These are phyloP conservation scores for Coreius guichenoti DNA, from an alignment of 2,797 vertebrate species.

Conservation along the genomic window DNA sequence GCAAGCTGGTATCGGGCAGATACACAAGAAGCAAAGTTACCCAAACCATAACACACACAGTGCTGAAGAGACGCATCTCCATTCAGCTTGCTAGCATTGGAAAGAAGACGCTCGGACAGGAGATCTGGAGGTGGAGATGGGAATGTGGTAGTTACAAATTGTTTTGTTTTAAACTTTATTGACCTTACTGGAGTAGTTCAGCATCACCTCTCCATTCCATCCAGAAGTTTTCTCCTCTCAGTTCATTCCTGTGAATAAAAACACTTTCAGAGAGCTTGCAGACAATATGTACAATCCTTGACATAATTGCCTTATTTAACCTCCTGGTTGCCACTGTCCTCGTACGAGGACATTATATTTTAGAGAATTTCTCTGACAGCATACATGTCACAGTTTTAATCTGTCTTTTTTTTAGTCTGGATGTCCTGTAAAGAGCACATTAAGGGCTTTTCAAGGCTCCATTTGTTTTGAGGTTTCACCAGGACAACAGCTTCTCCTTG, in stretches of 20 bases:
- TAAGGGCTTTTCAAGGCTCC: too few species aligned
- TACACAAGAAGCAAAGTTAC: slow-evolving; percentile 84
- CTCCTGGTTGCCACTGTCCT: too few species aligned
- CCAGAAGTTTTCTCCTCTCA: slow-evolving; percentile 83
- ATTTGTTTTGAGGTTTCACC: too few species aligned
- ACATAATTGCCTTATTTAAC: neutral
- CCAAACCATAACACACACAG: slow-evolving; percentile 91
- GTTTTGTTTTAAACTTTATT: neutral
- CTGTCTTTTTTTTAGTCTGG: too few species aligned
- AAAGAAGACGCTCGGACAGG: neutral
- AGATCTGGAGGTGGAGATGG: slow-evolving; percentile 40
- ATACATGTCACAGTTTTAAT: too few species aligned
- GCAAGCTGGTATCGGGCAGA: slow-evolving; percentile 86
- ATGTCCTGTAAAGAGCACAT: too few species aligned
- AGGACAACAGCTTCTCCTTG: too few species aligned
- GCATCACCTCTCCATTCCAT: slow-evolving; percentile 76
- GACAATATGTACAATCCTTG: neutral
- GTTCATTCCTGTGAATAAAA: slow-evolving; percentile 76
- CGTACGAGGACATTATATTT: too few species aligned
- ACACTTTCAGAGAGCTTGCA: neutral
- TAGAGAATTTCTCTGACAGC: too few species aligned
- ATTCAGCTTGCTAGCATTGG: slow-evolving; percentile 5
- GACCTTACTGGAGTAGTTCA: neutral
- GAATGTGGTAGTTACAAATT: neutral
- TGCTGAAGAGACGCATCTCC: slow-evolving; percentile 55